Conservation (phyloP, 53 echinoderm and acorn worm genomes). For the Glandiceps talaboti region DNA sequence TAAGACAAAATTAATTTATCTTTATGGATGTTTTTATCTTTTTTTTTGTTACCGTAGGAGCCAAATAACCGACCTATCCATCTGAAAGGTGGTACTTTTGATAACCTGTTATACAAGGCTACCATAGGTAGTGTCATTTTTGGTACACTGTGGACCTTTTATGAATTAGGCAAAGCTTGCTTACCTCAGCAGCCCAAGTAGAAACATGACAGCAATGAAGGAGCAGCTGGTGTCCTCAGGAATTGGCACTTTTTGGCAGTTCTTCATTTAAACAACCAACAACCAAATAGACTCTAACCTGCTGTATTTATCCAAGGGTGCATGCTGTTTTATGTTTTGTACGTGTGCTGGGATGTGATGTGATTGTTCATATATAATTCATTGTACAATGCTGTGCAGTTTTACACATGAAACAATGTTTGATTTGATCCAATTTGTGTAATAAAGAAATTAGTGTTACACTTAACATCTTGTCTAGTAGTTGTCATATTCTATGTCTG, state of each 20-base stretch:
- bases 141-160: conserved; percentile 39
- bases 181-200: background rate
- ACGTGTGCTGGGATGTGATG: background rate
- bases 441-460: background rate
- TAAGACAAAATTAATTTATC: too few relatives aligned
- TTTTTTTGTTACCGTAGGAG: background rate
- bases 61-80: conserved; percentile 38
- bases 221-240: background rate
- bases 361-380: too few relatives aligned
- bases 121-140: conserved; percentile 13
- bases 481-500: too few relatives aligned
- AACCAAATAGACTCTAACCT: background rate
- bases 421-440: background rate
- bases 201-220: background rate
- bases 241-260: background rate
- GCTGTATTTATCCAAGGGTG: background rate
- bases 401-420: too few relatives aligned
- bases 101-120: conserved; percentile 23
- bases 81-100: conserved; percentile 43
- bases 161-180: conserved; percentile 7
- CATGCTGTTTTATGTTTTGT: background rate
- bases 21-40: background rate
- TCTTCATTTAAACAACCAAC: background rate
- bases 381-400: too few relatives aligned
- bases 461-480: background rate